Evolutionary conservation across 2,888 invertebrate genomes (phyloP), one percentile per base, ranked within the genome.

Genomic region (Scaptomyza flava): DNA sequence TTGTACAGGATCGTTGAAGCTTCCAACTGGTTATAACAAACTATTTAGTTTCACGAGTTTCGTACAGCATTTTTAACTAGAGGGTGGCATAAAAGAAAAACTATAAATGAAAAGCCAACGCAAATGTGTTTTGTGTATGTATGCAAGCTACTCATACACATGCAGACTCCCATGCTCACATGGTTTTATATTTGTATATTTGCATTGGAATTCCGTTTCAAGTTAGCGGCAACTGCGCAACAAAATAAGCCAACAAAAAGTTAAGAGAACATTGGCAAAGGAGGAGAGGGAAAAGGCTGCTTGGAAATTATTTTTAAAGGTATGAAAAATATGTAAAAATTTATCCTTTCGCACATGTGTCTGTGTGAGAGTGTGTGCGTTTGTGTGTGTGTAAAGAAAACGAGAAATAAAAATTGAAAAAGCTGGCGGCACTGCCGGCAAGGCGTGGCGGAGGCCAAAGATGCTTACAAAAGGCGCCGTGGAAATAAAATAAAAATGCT

Each of bases 121-220:
- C 63, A 72, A 72, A 69, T 78, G 74, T 74, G 63, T 61, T 76
- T 62, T 65, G 48, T 52, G 45, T 33, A 8, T 43, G 17, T 56
- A 27, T 43, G 23, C 20, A 45, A 41, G 54, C 33, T 1, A 20
- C 59, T 33, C 54, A 43, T 60, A 50, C 42, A 54, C 38, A 46
- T 48, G 45, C 47, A 65, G 65, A 56, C 45, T 51, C 46, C 54
- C 59, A 65, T 69, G 65, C 45, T 51, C 46, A 57, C 59, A 65
- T 69, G 65, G 66, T 84, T 76, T 77, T 79, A 79, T 81, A 79
- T 74, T 2, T 27, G 27, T 27, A 27, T 27, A 27, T 27, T 79
- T 73, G 79, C 82, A 87, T 83, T 87, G 75, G 85, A 85, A 87
- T 83, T 85, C 87, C 85, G 80, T 79, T 83, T 85, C 80, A 83